Conservation (phyloP, 2,797 vertebrate species). For the Platyrinchus mystaceus region DNA sequence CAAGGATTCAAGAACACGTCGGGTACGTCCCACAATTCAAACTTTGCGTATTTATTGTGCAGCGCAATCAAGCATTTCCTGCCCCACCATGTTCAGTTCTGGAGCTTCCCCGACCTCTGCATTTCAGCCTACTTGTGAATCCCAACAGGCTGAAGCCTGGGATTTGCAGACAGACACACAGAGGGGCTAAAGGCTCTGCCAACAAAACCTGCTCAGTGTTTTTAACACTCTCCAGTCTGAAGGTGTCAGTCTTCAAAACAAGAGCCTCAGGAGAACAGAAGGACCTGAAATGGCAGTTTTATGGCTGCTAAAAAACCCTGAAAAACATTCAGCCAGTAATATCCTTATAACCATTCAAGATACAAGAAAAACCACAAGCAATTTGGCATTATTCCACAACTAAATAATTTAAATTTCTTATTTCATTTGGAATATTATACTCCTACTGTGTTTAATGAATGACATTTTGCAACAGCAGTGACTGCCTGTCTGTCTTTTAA, state of each 20-base stretch:
- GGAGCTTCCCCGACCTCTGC: neutral
- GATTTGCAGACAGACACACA: neutral
- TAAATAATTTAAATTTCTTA: neutral
- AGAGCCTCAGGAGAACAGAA: neutral
- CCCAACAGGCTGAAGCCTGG: neutral
- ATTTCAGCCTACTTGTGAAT: neutral
- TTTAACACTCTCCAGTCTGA: neutral
- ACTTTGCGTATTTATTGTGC: neutral
- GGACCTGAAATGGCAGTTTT: neutral
- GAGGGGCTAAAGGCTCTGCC: neutral
- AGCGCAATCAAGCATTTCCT: neutral
- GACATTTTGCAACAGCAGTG: neutral
- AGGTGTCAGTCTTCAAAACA: fast-evolving
- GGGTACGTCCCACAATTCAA: neutral
- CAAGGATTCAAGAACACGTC: neutral
- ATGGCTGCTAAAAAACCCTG: neutral
- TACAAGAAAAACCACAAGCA: neutral
- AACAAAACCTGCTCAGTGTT: neutral
- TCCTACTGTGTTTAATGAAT: neutral
- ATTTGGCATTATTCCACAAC: neutral
- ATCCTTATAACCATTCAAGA: neutral
- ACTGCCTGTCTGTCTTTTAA: neutral
- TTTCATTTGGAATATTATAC: neutral
- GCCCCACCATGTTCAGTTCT: fast-evolving
- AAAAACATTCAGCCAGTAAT: neutral